A percentile compares a stretch with the other conserved stretches of the same genome.
phyloP scores from a whole-genome alignment of 2,113 vertebrate genomes.

The Copsychus sechellarum region DNA sequence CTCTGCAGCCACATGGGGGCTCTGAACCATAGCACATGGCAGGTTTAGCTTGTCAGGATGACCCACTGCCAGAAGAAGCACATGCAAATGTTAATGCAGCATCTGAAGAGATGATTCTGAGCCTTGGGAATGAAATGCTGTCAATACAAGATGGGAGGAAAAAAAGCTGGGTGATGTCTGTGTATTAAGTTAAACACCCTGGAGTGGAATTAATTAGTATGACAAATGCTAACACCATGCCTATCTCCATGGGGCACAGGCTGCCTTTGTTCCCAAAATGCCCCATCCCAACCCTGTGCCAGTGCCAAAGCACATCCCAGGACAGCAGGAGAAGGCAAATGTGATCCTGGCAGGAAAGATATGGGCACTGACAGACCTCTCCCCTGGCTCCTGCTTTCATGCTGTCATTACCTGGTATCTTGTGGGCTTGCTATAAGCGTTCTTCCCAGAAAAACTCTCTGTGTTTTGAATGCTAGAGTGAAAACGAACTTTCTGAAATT shows the following conservation, averaged over 20 bases:
- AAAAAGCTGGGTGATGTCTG: background rate
- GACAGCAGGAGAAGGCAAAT: background rate
- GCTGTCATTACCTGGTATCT: slow-evolving; percentile 87
- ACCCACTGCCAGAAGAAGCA: background rate
- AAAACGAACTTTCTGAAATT: slow-evolving; percentile 84
- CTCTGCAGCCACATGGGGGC: background rate
- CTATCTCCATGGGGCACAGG: background rate
- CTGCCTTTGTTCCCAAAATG: background rate
- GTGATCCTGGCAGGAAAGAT: background rate
- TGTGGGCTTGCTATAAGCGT: slow-evolving; percentile 88
- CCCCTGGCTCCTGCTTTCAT: background rate
- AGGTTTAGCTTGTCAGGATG: background rate
- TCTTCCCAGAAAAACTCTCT: slow-evolving; percentile 84
- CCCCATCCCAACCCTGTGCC: background rate
- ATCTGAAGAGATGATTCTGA: background rate
- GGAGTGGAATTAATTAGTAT: background rate
- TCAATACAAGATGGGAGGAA: background rate
- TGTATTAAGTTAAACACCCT: background rate
- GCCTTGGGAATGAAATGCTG: background rate
- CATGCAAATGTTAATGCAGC: background rate
- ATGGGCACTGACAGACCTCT: background rate
- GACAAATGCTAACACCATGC: background rate
- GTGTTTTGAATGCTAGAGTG: slow-evolving; percentile 78
- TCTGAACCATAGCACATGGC: slow-evolving; percentile 19
- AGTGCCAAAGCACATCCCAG: background rate